A percentile compares a stretch with the other conserved stretches of the same genome.
These are phyloP conservation scores for Sinocyclocheilus rhinocerous DNA, from an alignment of 2,113 vertebrate genomes.

Conservation along the genomic window DNA sequence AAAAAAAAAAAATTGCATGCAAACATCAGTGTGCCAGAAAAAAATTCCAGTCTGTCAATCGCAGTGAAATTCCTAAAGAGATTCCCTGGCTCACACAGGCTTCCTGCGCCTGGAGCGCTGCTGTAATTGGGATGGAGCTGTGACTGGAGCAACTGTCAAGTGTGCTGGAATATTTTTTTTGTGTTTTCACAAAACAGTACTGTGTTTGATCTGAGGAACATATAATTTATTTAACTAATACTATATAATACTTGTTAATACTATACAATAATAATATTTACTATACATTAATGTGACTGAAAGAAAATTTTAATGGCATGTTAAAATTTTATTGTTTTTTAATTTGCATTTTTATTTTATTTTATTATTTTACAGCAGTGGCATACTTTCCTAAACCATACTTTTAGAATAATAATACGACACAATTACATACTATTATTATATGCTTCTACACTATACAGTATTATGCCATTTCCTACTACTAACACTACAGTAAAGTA, in stretches of 20 bases:
- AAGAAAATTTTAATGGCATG: neutral
- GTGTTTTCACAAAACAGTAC: neutral
- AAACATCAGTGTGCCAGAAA: conserved; percentile 28
- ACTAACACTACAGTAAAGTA: neutral
- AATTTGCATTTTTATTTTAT: no score
- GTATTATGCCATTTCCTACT: neutral
- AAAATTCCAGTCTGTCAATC: conserved; percentile 41
- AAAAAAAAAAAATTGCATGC: conserved; percentile 30
- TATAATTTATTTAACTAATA: no score
- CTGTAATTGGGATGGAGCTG: conserved; percentile 33
- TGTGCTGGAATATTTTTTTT: neutral
- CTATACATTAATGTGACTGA: neutral
- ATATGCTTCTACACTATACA: neutral
- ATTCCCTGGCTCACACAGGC: neutral
- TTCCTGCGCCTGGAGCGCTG: neutral
- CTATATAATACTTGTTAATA: no score
- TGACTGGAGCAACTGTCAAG: conserved; percentile 1
- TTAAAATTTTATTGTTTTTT: neutral
- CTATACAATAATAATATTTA: no score
- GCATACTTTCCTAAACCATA: neutral
- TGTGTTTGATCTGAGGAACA: neutral
- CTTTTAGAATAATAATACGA: neutral
- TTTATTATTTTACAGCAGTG: no score
- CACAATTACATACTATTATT: neutral
- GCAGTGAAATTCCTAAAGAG: neutral